Evolutionary conservation across 37 sponge, comb jelly and placozoan genomes (phyloP), one percentile per base, ranked within the genome.

Genomic region (Cladorhizidae sp.): DNA sequence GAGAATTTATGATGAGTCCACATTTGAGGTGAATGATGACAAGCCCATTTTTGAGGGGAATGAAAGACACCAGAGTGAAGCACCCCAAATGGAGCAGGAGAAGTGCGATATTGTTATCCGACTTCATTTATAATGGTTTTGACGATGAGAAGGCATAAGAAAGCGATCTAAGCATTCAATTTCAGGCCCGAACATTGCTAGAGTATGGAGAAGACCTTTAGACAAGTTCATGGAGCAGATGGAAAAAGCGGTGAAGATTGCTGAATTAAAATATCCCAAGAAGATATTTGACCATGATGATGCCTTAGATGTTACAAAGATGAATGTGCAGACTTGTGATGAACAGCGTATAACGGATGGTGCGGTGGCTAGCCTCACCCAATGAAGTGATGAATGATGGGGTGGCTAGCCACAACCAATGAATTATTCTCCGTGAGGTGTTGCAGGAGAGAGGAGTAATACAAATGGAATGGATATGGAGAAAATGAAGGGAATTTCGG

Each of bases 51-150:
- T 57, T n/a, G 74, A 68, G 83, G 43, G 73, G 63, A n/a, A n/a
- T n/a, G n/a, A n/a, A n/a, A n/a, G n/a, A n/a, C 14, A 73, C 74
- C 11, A 50, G 12, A 49, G 54, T 73, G 32, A 70, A 77, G 78
- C 38, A 56, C 7, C 72, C 71, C 0, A 80, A 87, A 29, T 61
- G 50, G 8, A 80, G 56, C 14, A 81, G 81, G 21, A 35, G 40
- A n/a, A n/a, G n/a, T 58, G 87, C 81, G 3, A 80, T 80, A 17
- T 80, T 87, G 87, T 78, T 85, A 12, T 78, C 79, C 5, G 79
- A 85, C 43, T 85, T 80, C 40, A 76, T 84, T 26, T 25, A 56
- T 1, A 51, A 65, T 29, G 86, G 80, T 0, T 87, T 80, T n/a
- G 43, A 61, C 15, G 62, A 72, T 43, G 72, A 41, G 17, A n/a